Conservation (phyloP, 2,797 vertebrate species). For the Danio choprae region DNA sequence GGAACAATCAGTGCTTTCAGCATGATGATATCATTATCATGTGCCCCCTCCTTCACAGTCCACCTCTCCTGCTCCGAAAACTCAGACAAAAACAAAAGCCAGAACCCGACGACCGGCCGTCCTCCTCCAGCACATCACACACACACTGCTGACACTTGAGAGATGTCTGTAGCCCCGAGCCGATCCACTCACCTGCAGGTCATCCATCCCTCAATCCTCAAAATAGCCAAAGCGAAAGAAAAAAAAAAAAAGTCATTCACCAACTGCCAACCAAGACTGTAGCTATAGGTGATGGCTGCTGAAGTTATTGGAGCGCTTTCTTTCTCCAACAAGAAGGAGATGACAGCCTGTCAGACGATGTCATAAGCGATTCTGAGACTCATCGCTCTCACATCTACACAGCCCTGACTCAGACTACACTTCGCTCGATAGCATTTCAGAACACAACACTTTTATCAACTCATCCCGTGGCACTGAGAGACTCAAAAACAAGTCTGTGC, state of each 20-base stretch:
- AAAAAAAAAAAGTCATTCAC: conserved; percentile 17
- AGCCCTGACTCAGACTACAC: conserved; percentile 35
- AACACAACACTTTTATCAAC: conserved; percentile 31
- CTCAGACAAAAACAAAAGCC: conserved; percentile 71
- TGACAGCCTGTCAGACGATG: conserved; percentile 45
- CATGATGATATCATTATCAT: conserved; percentile 76
- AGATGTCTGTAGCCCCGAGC: not conserved
- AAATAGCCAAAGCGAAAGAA: conserved; percentile 41
- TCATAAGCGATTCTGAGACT: conserved; percentile 45
- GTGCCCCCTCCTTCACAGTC: conserved; percentile 75
- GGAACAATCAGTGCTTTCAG: conserved; percentile 60
- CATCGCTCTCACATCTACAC: conserved; percentile 31
- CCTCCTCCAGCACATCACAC: conserved; percentile 14
- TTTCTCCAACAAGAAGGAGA: conserved; percentile 25
- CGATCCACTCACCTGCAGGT: not conserved
- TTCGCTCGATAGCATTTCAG: conserved; percentile 1
- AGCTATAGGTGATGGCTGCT: conserved; percentile 13
- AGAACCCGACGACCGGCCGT: conserved; percentile 27
- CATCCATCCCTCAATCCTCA: conserved; percentile 26
- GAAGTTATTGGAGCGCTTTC: conserved; percentile 6
- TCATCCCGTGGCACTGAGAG: conserved; percentile 9
- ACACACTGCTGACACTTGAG: conserved; percentile 11
- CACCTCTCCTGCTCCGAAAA: conserved; percentile 66
- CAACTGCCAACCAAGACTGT: conserved; percentile 11
- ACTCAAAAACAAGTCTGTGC: conserved; percentile 29